Base-by-base conservation (phyloP, 2,797 vertebrate species). In the Pseudomugil gertrudae region DNA sequence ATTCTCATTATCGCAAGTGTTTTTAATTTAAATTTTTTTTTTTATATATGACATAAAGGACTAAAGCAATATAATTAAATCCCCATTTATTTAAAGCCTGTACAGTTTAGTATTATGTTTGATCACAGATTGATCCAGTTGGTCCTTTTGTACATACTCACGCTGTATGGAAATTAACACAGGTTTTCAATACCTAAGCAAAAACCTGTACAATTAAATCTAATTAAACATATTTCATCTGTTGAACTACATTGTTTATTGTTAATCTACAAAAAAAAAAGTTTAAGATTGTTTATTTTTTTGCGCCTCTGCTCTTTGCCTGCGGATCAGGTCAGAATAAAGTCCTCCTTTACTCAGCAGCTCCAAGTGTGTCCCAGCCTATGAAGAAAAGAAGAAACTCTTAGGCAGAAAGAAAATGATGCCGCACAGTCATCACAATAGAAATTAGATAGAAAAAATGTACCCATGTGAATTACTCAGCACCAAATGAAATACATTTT, bases 291-390 rank as follows among this genome's bases (percentile, higher is more conserved):
- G 40, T 70, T 94, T 73, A 94, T 84, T 92, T 84, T 92, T 92
- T 61, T 92, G 62, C 11, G 90, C 92, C 67, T 93, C 83, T 11
- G 94, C 80, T 87, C 89, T 90, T 85, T 98, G 96, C 54, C 96
- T 93, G 45, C 90, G 92, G 78, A 96, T 95, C 27, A 98, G 93
- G 67, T 97, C 96, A 0, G 95, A 92, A 1, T 98, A 98, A 14
- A 96, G 81, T 10, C 96, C 95, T 2, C 94, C 95, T 89, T 90
- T 95, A 65, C 83, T 89, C 74, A 97, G 85, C 56, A 98, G 91
- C 48, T 97, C 94, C 1, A 88, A 75, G 9, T 98, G 96, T 63
- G 95, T 96, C 62, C 96, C 96, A 43, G 92, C 91, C 96, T 98
- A 57, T 55, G 69, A 74, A 66, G 53, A 74, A 61, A 72, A 60